Evolutionary conservation across 2,797 vertebrate genomes (phyloP), one percentile per base, ranked within the genome.

Genomic region (Bradypodion ventrale): DNA sequence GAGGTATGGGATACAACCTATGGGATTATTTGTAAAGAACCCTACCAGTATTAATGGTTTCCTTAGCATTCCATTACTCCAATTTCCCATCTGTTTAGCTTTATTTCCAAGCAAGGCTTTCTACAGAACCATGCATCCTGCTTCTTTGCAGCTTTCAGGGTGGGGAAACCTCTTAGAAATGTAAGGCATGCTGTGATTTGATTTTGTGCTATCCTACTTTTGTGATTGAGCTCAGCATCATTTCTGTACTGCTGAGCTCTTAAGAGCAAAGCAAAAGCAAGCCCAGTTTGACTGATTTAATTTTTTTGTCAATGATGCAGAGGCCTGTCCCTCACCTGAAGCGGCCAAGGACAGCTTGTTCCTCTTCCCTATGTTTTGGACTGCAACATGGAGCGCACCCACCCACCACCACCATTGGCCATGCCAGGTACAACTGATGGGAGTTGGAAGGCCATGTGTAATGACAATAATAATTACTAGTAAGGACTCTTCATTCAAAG

Each of bases 1-100:
- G 83, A 12, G 21, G 87, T 77, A 69, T 35, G 74, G 76, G 19
- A 25, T 88, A 85, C 73, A 37, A 37, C 3, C 59, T 35, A 68
- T 84, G 32, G 19, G 59, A 35, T 42, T 83, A 56, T 52, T 63
- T 79, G 68, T 32, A 90, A 88, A 88, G 32, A 78, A 49, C 21
- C 79, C 9, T 1, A 77, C 12, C 85, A 79, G 59, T 62, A 42
- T 16, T 27, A 85, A 83, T 37, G 65, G 0, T 12, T n/a, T 60
- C 10, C 25, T 70, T n/a, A 25, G 10, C n/a, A 70, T 63, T 42
- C 52, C 46, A 21, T 37, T 40, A 80, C 19, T 42, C 37, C 23
- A 32, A 21, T 21, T 60, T 62, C 29, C 49, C 27, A 66, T 66
- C 65, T 63, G 73, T 32, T 73, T 35, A 74, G 29, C 32, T 65